A percentile compares a stretch with the other conserved stretches of the same genome.
These are phyloP conservation scores for Urocyon cinereoargenteus DNA, from an alignment of 2,797 vertebrate species.

Conservation along the genomic window DNA sequence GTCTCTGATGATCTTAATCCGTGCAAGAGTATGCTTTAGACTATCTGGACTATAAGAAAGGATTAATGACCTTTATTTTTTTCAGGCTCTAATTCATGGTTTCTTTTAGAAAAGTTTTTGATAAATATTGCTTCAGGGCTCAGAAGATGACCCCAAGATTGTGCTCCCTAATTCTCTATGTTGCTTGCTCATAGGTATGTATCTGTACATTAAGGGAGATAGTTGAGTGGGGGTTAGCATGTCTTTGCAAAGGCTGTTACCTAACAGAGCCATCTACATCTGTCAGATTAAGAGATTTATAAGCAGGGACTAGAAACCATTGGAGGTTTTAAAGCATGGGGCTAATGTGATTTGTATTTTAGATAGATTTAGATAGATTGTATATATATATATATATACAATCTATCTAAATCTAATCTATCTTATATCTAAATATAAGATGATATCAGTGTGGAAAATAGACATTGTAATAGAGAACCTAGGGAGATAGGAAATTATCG, in stretches of 20 bases:
- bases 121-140: neutral
- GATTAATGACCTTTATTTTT: neutral
- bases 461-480: neutral
- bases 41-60: neutral
- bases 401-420: no score
- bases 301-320: neutral
- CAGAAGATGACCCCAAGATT: neutral
- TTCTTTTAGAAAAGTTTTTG: constrained; percentile 8
- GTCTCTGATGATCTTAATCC: neutral
- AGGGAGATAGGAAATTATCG: neutral
- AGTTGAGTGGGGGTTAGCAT: neutral
- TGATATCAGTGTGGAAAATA: neutral
- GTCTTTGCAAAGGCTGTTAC: neutral
- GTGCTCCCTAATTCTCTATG: neutral
- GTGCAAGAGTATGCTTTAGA: neutral
- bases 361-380: neutral
- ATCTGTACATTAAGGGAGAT: neutral
- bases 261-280: neutral
- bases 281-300: neutral
- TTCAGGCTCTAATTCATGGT: neutral
- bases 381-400: no score
- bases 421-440: neutral
- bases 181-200: constrained; percentile 1
- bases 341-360: neutral
- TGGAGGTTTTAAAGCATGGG: neutral